Evolutionary conservation across 2,113 vertebrate genomes (phyloP).

Genomic region (Brienomyrus longianalis): DNA sequence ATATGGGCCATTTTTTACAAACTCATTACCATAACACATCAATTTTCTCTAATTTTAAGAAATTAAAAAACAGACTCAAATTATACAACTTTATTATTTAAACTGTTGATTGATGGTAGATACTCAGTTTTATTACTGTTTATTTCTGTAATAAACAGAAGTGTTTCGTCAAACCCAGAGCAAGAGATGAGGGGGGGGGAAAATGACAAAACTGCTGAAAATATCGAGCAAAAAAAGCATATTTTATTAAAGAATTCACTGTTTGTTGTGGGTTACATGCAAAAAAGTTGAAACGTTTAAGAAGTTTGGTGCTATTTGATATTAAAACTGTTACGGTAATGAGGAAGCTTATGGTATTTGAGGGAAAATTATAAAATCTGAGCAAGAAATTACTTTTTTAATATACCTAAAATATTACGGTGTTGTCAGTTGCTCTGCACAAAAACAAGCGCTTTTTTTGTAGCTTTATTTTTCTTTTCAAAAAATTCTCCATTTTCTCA

Average conservation of each 20-base stretch:
- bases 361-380: not conserved
- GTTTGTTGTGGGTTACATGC: not conserved
- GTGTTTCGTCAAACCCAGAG: not conserved
- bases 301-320: not conserved
- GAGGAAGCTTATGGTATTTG: not conserved
- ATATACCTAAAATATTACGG: not conserved
- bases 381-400: not conserved
- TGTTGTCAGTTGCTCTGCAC: not conserved
- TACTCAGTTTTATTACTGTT: not conserved
- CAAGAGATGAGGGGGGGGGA: not conserved
- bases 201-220: not conserved
- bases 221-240: not conserved
- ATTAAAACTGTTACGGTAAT: not conserved
- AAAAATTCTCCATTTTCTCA: not conserved
- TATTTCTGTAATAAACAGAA: not conserved
- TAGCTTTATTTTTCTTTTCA: not conserved
- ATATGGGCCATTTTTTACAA: not conserved
- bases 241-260: not conserved
- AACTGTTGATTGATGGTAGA: not conserved
- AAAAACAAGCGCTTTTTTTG: not conserved
- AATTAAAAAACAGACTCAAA: not conserved
- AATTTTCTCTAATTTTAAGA: not conserved
- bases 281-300: not conserved
- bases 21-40: not conserved
- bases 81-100: not conserved